These are phyloP conservation scores for Zootermopsis nevadensis DNA, from an alignment of 2,888 invertebrate species.

Conservation along the genomic window DNA sequence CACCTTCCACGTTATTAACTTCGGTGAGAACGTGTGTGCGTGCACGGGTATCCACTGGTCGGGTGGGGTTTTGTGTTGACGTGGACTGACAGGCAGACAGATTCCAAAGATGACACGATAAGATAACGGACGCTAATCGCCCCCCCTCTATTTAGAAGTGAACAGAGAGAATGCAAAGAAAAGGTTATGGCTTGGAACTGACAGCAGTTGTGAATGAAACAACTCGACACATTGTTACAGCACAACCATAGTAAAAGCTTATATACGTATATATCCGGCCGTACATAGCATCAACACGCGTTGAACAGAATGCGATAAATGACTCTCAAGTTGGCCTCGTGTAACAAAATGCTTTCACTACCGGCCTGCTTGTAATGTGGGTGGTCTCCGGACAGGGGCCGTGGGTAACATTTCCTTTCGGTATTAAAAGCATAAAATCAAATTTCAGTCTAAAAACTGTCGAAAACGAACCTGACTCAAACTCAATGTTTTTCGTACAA, in stretches of 20 bases:
- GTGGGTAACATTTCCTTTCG: not conserved
- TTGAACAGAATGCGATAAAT: slow-evolving; percentile 1
- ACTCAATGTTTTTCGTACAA: too few relatives aligned
- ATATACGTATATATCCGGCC: not conserved
- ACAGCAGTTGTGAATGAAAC: slow-evolving; percentile 48
- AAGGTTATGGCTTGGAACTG: slow-evolving; percentile 39
- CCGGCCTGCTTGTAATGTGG: not conserved
- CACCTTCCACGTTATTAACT: slow-evolving; percentile 34
- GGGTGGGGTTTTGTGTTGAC: slow-evolving; percentile 31
- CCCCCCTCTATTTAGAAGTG: not conserved
- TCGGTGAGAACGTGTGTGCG: slow-evolving; percentile 16
- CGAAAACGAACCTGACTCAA: too few relatives aligned
- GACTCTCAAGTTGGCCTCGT: slow-evolving; percentile 4
- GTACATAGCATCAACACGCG: slow-evolving; percentile 1
- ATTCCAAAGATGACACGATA: slow-evolving; percentile 42
- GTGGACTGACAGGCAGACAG: slow-evolving; percentile 32
- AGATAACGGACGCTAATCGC: slow-evolving; percentile 42
- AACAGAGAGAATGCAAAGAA: not conserved
- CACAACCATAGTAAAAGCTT: slow-evolving; percentile 23
- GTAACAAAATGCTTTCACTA: not conserved
- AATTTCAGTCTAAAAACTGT: too few relatives aligned
- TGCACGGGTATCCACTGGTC: slow-evolving; percentile 10
- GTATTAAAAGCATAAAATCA: not conserved
- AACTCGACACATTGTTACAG: slow-evolving; percentile 40
- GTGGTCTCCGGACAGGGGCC: not conserved